Base-by-base conservation (phyloP, 2,113 vertebrate genomes). In the Motacilla tschutschensis region DNA sequence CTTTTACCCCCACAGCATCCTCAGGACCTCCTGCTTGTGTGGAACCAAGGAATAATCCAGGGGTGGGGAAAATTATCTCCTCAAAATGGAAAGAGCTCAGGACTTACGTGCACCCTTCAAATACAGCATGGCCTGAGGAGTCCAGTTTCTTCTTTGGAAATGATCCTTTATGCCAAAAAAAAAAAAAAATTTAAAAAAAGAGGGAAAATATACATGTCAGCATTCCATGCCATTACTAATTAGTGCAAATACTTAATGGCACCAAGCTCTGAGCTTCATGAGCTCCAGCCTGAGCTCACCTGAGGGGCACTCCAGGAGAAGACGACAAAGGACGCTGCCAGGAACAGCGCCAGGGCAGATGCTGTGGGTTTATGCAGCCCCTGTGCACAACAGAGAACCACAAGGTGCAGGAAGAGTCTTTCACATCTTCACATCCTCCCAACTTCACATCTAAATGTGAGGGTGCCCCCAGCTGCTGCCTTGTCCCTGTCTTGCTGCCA, bases 51-150 rank as follows among this genome's bases (percentile, higher is more conserved):
- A 83, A 53, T 60, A 81, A 83, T 29, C 35, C 33, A 57, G 7
- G 10, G 24, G 17, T 35, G 51, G 40, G n/a, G 15, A 40, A 81
- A 75, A n/a, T 50, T 16, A 19, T 28, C 35, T 66, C 44, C 62
- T 71, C 50, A 26, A 50, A 85, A 54, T 0, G 1, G 28, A 80
- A 79, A 47, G 55, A 73, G 12, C 14, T 38, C 6, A 5, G 50
- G 63, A 98, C 99, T 86, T 97, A 99, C 99, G 98, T 85, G 98
- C 98, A 24, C 98, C 99, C 96, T 99, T 99, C 46, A 99, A 95
- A 85, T 99, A 99, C 51, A 99, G 95, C 98, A 99, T 99, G 8
- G 99, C 98, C 91, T 99, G 99, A 6, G 99, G 98, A 25, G 98
- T 99, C 99, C 99, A 99, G 93, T 99, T 99, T 79, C 98, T 98